A percentile compares a stretch with the other conserved stretches of the same genome.
phyloP scores from a whole-genome alignment of 1,140 invertebrate species.

The Macrobrachium rosenbergii region DNA sequence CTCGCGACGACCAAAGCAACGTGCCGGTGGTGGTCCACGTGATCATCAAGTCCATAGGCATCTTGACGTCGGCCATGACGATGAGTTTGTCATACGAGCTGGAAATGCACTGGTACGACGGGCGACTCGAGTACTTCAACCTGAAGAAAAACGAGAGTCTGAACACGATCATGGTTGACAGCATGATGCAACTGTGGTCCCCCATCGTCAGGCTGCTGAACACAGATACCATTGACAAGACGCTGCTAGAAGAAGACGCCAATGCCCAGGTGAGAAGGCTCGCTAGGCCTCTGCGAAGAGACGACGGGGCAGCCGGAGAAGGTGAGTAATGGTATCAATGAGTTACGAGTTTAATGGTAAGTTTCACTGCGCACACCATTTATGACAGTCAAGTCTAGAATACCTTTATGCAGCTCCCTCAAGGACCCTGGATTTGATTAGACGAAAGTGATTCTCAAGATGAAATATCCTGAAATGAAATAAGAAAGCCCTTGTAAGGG shows the following conservation, averaged over 20 bases:
- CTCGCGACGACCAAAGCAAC: neutral
- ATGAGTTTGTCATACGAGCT: constrained; percentile 38
- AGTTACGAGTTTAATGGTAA: too few species aligned
- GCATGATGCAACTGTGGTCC: constrained; percentile 39
- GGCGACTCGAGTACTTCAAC: constrained; percentile 38
- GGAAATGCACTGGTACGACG: constrained; percentile 40
- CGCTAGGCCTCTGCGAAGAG: neutral
- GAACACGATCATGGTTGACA: constrained; percentile 12
- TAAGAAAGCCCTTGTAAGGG: neutral
- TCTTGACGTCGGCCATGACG: constrained; percentile 40
- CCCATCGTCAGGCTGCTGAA: constrained; percentile 38
- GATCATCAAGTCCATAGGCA: constrained; percentile 26
- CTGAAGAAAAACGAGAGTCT: constrained; percentile 40
- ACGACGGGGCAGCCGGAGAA: neutral
- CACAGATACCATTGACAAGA: constrained; percentile 43
- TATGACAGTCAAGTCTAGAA: neutral
- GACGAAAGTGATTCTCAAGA: neutral
- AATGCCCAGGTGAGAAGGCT: constrained; percentile 2
- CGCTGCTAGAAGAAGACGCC: constrained; percentile 13
- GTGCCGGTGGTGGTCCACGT: constrained; percentile 33
- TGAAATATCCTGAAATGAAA: neutral
- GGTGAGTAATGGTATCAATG: neutral
- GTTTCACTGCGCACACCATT: too few species aligned
- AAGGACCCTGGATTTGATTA: neutral
- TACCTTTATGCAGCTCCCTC: neutral